Evolutionary conservation across 2,797 vertebrate species (phyloP).

Genomic region (Staurois parvus): DNA sequence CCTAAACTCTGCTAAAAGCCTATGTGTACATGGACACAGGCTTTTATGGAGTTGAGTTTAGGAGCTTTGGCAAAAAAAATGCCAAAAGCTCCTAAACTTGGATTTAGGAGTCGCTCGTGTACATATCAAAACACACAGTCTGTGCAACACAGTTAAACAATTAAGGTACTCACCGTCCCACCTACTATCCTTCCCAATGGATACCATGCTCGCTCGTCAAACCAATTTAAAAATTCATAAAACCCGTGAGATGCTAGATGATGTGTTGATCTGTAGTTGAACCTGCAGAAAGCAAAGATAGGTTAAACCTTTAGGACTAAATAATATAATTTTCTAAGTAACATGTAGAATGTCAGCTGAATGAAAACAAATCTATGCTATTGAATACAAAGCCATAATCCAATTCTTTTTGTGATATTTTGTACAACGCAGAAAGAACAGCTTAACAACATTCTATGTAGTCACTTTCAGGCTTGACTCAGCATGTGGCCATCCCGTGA

Average conservation of each 20-base stretch:
- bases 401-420: background rate
- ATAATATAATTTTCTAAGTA: background rate
- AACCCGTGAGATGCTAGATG: slow-evolving; percentile 96
- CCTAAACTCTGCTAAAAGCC: too few relatives aligned
- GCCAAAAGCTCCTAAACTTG: too few relatives aligned
- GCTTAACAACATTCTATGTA: background rate
- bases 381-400: background rate
- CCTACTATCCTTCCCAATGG: slow-evolving; percentile 96
- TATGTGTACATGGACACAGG: too few relatives aligned
- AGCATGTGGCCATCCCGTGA: background rate
- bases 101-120: too few relatives aligned
- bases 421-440: background rate
- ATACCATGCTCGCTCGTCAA: slow-evolving; percentile 98
- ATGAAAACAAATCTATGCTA: slow-evolving; percentile 18
- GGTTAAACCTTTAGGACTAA: slow-evolving; percentile 3
- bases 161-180: slow-evolving; percentile 89
- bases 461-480: background rate
- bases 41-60: too few relatives aligned
- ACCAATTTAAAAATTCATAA: slow-evolving; percentile 99
- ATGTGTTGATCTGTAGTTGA: slow-evolving; percentile 98
- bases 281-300: slow-evolving; percentile 65
- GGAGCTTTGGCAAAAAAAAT: too few relatives aligned
- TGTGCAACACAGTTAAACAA: too few relatives aligned
- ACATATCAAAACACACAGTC: too few relatives aligned
- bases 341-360: slow-evolving; percentile 1